Evolutionary conservation across 2,113 vertebrate genomes (phyloP).

Genomic region (Ranitomeya variabilis): DNA sequence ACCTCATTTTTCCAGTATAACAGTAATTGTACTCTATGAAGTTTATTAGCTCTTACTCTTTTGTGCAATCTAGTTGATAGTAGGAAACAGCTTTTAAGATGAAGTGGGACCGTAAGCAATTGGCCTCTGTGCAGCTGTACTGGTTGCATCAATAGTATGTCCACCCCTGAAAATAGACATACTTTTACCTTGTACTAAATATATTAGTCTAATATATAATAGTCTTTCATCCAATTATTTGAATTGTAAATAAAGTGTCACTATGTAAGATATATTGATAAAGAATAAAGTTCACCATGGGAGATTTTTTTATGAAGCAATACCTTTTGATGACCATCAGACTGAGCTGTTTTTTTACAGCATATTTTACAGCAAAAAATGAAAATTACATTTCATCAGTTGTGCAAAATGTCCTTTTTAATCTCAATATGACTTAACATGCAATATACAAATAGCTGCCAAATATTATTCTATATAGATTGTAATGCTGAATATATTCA

Average conservation of each 20-base stretch:
- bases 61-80: too few species aligned
- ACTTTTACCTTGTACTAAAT: not conserved
- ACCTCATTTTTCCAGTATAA: too few species aligned
- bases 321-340: constrained; percentile 20
- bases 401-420: constrained; percentile 34
- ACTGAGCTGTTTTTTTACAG: constrained; percentile 39
- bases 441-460: constrained; percentile 27
- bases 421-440: constrained; percentile 30
- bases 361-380: constrained; percentile 14
- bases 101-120: too few species aligned
- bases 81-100: too few species aligned
- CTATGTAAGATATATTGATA: not conserved
- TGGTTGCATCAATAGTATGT: too few species aligned
- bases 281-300: constrained; percentile 9
- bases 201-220: too few species aligned
- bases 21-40: too few species aligned
- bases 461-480: constrained; percentile 40
- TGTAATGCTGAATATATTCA: not conserved
- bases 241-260: not conserved
- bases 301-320: constrained; percentile 12
- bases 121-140: too few species aligned
- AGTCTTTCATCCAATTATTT: not conserved
- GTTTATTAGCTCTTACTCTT: too few species aligned
- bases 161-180: not conserved
- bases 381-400: constrained; percentile 45